Conservation (phyloP, 2,113 vertebrate species). For the Pogona vitticeps region DNA sequence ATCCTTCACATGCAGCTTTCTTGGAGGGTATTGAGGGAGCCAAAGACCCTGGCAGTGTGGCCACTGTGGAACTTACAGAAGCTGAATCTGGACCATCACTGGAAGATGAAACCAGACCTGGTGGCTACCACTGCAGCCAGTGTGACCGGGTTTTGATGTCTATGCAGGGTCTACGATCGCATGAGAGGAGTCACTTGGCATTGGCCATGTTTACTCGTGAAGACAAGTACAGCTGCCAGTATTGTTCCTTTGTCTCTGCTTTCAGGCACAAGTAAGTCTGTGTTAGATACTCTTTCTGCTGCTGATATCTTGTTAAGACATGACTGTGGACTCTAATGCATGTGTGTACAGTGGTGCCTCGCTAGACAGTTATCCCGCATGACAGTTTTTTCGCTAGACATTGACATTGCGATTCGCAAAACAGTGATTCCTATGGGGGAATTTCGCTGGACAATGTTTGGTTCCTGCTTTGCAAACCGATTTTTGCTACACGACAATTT, state of each 20-base stretch:
- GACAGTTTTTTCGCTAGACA: too few species aligned
- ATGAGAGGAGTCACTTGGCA: constrained; percentile 97
- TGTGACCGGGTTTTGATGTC: constrained; percentile 98
- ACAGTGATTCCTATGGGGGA: too few species aligned
- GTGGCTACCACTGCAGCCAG: constrained; percentile 92
- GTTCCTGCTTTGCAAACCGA: too few species aligned
- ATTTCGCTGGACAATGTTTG: too few species aligned
- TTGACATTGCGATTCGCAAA: too few species aligned
- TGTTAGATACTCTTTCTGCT: constrained; percentile 12
- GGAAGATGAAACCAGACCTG: constrained; percentile 83
- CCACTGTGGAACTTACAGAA: constrained; percentile 77
- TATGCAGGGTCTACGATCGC: constrained; percentile 97
- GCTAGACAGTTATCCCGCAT: too few species aligned
- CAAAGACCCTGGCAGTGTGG: constrained; percentile 71
- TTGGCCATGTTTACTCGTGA: constrained; percentile 90
- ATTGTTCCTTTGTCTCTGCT: constrained; percentile 96
- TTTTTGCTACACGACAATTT: too few species aligned
- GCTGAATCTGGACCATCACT: constrained; percentile 78
- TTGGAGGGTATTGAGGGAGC: constrained; percentile 77
- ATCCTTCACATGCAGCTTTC: constrained; percentile 76
- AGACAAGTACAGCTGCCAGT: constrained; percentile 99
- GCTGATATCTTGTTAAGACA: background rate
- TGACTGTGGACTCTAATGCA: background rate
- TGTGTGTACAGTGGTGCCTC: too few species aligned
- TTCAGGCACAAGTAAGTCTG: constrained; percentile 98